A percentile compares a stretch with the other conserved stretches of the same genome.
Conservation (phyloP, 2,797 vertebrate species). For the Todus mexicanus region DNA sequence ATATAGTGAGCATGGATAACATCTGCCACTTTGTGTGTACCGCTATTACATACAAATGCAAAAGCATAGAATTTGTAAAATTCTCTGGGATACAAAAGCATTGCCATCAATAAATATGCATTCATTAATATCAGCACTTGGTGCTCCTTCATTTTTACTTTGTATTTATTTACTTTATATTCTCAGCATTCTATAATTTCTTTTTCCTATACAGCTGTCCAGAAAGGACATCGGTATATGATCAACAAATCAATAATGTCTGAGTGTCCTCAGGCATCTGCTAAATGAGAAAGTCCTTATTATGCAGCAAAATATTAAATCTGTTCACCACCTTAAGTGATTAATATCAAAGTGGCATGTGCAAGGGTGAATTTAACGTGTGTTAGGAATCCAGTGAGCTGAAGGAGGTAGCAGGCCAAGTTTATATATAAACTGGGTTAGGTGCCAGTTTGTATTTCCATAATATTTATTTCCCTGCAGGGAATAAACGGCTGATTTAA, state of each 20-base stretch:
- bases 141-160: neutral
- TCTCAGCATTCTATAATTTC: neutral
- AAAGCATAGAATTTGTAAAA: neutral
- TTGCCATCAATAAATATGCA: neutral
- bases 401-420: neutral
- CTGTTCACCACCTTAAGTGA: neutral
- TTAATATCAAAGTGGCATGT: neutral
- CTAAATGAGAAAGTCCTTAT: neutral
- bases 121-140: neutral
- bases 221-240: neutral
- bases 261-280: neutral
- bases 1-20: neutral
- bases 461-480: neutral
- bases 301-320: neutral
- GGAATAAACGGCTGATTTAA: neutral
- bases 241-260: neutral
- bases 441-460: neutral
- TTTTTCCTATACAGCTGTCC: neutral
- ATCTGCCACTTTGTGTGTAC: neutral
- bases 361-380: neutral
- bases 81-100: neutral
- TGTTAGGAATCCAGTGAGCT: neutral
- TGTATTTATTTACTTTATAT: neutral
- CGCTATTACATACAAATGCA: neutral
- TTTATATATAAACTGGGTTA: neutral